Conservation (phyloP, 2,113 vertebrate genomes). For the Okapia johnstoni region DNA sequence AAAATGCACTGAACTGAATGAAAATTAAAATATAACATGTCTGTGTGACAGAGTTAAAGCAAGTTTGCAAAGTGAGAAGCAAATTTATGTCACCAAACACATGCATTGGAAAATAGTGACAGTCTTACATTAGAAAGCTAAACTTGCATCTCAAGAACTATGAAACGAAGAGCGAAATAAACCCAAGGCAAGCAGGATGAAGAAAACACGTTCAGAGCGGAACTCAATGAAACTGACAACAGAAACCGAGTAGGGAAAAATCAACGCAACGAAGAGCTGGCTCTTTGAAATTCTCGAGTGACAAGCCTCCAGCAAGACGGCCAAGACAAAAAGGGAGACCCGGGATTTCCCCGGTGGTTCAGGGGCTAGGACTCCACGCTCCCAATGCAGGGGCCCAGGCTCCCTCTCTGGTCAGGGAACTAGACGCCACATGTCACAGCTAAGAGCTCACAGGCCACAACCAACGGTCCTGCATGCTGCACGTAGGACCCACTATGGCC, state of each 20-base stretch:
- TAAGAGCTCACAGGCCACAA: not conserved
- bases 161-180: not conserved
- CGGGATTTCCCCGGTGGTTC: rapidly evolving
- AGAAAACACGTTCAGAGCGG: not conserved
- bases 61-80: not conserved
- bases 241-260: not conserved
- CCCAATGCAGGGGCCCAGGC: not conserved
- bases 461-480: not conserved
- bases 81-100: not conserved
- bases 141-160: not conserved
- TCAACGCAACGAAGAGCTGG: not conserved
- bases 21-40: not conserved
- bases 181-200: not conserved
- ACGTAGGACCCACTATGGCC: not conserved
- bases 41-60: not conserved
- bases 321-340: not conserved
- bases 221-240: not conserved
- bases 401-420: not conserved
- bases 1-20: not conserved
- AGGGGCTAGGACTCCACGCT: not conserved
- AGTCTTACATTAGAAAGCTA: not conserved
- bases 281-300: not conserved
- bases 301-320: not conserved
- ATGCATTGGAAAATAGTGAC: not conserved
- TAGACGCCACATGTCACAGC: not conserved